These are phyloP conservation scores for Rhinatrema bivittatum DNA, from an alignment of 2,797 vertebrate species.

Conservation along the genomic window DNA sequence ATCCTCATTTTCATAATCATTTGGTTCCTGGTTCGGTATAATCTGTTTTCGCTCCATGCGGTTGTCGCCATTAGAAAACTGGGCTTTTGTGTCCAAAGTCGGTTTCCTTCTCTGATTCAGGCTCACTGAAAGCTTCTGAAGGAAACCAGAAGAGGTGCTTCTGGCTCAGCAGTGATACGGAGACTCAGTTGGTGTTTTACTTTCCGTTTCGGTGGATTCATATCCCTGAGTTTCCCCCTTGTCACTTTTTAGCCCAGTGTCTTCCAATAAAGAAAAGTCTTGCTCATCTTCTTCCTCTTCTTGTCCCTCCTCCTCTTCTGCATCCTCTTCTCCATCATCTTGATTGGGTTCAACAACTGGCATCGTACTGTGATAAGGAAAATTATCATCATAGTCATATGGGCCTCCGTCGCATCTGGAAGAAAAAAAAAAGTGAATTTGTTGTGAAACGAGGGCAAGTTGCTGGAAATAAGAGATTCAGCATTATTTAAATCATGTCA, in stretches of 20 bases:
- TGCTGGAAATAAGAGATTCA: background rate
- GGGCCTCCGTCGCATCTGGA: slow-evolving; percentile 70
- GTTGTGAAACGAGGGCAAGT: no score
- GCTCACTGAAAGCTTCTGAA: slow-evolving; percentile 65
- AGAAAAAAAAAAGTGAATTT: slow-evolving; percentile 10
- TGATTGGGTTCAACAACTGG: slow-evolving; percentile 38
- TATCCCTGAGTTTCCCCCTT: slow-evolving; percentile 17
- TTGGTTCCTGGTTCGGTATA: slow-evolving; percentile 34
- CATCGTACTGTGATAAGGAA: slow-evolving; percentile 65
- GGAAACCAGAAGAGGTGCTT: slow-evolving; percentile 87
- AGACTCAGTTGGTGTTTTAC: slow-evolving; percentile 52
- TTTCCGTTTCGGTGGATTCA: slow-evolving; percentile 16
- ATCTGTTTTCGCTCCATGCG: slow-evolving; percentile 42
- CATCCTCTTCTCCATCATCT: slow-evolving; percentile 33
- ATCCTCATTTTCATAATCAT: slow-evolving; percentile 40
- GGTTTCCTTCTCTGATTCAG: slow-evolving; percentile 39
- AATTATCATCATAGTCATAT: slow-evolving; percentile 87
- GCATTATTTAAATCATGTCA: background rate
- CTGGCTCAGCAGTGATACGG: slow-evolving; percentile 73
- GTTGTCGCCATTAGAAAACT: slow-evolving; percentile 45
- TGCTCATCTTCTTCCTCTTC: slow-evolving; percentile 27
- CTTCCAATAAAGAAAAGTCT: slow-evolving; percentile 32
- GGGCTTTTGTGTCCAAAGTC: slow-evolving; percentile 37
- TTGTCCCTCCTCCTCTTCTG: slow-evolving; percentile 9
- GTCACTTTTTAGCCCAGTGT: slow-evolving; percentile 18